A percentile compares a stretch with the other conserved stretches of the same genome.
Conservation (phyloP, 2,113 vertebrate genomes). For the Hippolais icterina region DNA sequence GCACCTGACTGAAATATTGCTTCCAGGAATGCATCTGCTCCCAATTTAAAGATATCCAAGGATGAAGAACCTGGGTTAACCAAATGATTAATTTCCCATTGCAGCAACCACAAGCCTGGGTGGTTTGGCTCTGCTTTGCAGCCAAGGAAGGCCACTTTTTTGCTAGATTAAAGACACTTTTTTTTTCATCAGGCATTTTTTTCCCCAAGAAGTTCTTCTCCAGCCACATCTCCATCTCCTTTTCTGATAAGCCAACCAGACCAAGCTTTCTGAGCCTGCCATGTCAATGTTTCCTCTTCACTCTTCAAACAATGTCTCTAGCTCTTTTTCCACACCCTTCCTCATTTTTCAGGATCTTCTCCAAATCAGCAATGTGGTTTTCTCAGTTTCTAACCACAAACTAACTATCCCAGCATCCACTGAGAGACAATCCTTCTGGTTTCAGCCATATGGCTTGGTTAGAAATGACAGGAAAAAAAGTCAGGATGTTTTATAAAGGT, state of each 20-base stretch:
- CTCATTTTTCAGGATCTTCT: background rate
- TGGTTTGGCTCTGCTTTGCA: background rate
- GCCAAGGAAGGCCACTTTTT: background rate
- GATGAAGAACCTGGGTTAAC: background rate
- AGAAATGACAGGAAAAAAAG: background rate
- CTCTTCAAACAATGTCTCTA: background rate
- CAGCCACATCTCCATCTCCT: background rate
- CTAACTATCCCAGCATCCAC: background rate
- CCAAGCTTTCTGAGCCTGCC: background rate
- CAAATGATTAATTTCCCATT: background rate
- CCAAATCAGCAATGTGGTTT: background rate
- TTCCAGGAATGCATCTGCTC: background rate
- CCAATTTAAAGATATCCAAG: background rate
- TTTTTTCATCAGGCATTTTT: background rate
- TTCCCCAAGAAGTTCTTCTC: background rate
- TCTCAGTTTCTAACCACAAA: background rate
- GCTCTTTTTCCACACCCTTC: background rate
- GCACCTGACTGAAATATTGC: background rate
- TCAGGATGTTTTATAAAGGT: background rate
- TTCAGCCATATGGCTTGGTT: background rate
- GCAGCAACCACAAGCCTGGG: background rate
- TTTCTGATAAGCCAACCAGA: background rate
- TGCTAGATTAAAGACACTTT: background rate
- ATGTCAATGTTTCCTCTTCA: background rate
- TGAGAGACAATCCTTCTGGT: background rate